Conservation (phyloP, 2,113 vertebrate species). For the Alosa alosa region DNA sequence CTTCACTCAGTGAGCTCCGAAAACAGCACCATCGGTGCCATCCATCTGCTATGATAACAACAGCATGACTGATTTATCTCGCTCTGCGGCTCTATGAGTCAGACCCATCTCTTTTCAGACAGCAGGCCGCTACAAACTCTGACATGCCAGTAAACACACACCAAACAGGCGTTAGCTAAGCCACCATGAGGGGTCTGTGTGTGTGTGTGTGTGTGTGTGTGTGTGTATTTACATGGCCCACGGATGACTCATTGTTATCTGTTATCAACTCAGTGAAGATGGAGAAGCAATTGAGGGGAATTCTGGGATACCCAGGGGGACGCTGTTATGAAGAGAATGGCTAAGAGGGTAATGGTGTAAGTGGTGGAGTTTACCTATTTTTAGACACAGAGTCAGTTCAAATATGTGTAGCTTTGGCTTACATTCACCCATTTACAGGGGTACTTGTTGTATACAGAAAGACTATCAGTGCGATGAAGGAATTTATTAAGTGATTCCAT, state of each 20-base stretch:
- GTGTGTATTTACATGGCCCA: neutral
- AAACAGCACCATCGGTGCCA: constrained; percentile 46
- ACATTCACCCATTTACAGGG: neutral
- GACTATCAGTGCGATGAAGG: neutral
- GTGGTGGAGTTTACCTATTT: neutral
- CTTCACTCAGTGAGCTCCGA: neutral
- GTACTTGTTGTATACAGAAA: neutral
- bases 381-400: neutral
- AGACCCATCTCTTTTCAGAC: neutral
- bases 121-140: neutral
- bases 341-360: neutral
- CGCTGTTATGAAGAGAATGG: neutral
- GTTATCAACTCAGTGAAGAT: neutral
- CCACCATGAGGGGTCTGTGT: neutral
- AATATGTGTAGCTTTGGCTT: neutral
- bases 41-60: constrained; percentile 24
- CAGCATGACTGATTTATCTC: too few relatives aligned
- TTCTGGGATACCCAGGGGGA: neutral
- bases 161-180: neutral
- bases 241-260: constrained; percentile 8
- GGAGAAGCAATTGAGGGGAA: neutral
- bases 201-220: neutral
- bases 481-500: neutral
- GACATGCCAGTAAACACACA: neutral
- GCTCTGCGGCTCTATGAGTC: neutral